A percentile compares a stretch with the other conserved stretches of the same genome.
Evolutionary conservation across 2,113 vertebrate species (phyloP).

Genomic region (Empidonax alnorum): DNA sequence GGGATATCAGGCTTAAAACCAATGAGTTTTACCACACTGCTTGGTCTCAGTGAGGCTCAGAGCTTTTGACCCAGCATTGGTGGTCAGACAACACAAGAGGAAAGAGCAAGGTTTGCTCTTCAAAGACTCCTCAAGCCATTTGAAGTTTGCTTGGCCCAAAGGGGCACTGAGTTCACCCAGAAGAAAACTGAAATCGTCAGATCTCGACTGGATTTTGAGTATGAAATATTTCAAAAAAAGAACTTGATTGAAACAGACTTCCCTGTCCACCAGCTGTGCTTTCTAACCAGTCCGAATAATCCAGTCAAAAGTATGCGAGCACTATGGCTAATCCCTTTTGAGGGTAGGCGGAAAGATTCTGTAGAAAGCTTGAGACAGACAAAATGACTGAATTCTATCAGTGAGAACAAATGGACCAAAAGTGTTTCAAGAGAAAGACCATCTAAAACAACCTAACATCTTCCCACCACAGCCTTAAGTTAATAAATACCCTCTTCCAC

Average conservation of each 20-base stretch:
- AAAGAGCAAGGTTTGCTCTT: background rate
- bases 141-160: background rate
- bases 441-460: background rate
- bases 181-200: background rate
- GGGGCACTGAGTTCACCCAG: background rate
- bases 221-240: background rate
- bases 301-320: background rate
- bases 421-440: background rate
- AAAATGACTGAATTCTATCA: background rate
- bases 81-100: background rate
- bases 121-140: background rate
- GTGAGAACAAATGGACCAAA: background rate
- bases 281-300: background rate
- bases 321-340: background rate
- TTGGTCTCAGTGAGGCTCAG: accelerated
- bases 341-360: background rate
- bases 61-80: background rate
- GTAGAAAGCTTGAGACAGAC: background rate
- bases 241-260: background rate
- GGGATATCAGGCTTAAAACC: background rate
- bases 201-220: background rate
- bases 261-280: background rate
- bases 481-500: background rate
- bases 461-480: background rate
- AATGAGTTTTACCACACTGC: background rate